Evolutionary conservation across 1,140 invertebrate genomes (phyloP).

Genomic region (Drosophila littoralis): DNA sequence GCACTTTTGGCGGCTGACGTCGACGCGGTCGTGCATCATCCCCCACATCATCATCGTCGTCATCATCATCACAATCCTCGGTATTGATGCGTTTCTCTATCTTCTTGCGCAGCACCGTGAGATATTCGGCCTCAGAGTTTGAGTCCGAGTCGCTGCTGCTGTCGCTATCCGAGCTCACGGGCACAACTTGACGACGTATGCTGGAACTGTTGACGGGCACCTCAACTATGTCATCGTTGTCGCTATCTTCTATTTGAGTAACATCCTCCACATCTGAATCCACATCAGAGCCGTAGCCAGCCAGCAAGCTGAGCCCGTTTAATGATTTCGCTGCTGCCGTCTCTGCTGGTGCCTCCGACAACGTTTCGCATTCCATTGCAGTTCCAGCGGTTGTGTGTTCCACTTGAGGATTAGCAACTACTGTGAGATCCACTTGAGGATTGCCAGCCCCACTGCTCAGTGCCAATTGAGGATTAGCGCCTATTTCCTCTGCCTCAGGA

Average conservation of each 20-base stretch:
- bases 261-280: constrained; percentile 50
- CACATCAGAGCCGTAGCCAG: constrained; percentile 65
- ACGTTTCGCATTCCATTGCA: constrained; percentile 24
- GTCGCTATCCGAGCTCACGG: constrained; percentile 58
- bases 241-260: constrained; percentile 32
- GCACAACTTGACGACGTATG: constrained; percentile 52
- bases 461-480: neutral
- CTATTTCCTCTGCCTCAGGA: neutral
- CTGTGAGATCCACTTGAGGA: too few relatives aligned
- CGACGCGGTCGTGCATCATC: constrained; percentile 27
- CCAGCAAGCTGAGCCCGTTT: constrained; percentile 62
- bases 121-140: constrained; percentile 68
- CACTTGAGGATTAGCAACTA: too few relatives aligned
- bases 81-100: constrained; percentile 73
- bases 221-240: constrained; percentile 64
- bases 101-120: constrained; percentile 62
- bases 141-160: constrained; percentile 64
- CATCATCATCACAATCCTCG: constrained; percentile 70
- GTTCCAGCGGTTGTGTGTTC: neutral
- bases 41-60: constrained; percentile 60
- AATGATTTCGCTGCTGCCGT: neutral
- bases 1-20: constrained; percentile 63
- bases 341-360: neutral
- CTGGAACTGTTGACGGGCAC: constrained; percentile 46
- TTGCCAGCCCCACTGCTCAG: too few relatives aligned